These are phyloP conservation scores for Anthopleura xanthogrammica DNA, from an alignment of 92 coral and sea anemone species.

Conservation along the genomic window DNA sequence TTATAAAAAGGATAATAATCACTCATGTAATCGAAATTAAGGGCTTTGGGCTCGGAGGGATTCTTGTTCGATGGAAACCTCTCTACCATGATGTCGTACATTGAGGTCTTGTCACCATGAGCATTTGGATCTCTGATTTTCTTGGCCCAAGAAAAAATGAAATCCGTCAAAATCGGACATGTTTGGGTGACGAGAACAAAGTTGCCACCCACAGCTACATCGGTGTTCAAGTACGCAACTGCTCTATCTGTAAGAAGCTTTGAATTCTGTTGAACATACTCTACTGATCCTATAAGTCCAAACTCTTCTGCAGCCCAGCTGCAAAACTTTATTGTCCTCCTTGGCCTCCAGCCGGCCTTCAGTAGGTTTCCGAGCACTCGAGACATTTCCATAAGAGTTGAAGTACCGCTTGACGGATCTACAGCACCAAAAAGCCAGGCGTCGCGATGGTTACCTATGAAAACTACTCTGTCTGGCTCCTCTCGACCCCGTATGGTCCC, in stretches of 20 bases:
- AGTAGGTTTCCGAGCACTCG: slow-evolving; percentile 66
- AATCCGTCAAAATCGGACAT: slow-evolving; percentile 55
- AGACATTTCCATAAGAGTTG: slow-evolving; percentile 66
- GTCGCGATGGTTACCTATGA: slow-evolving; percentile 78
- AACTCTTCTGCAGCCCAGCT: slow-evolving; percentile 87
- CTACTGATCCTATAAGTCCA: slow-evolving; percentile 64
- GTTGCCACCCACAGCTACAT: slow-evolving; percentile 72
- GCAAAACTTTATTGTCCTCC: slow-evolving; percentile 75
- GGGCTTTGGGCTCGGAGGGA: slow-evolving; percentile 48
- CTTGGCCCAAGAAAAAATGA: slow-evolving; percentile 56
- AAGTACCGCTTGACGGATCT: slow-evolving; percentile 75
- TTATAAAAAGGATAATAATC: slow-evolving; percentile 85
- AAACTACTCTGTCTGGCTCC: slow-evolving; percentile 72
- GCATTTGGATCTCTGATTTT: slow-evolving; percentile 58
- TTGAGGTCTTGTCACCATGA: slow-evolving; percentile 27
- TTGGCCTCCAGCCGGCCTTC: slow-evolving; percentile 67
- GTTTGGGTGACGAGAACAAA: slow-evolving; percentile 47
- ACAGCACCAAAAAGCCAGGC: slow-evolving; percentile 70
- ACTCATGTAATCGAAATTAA: slow-evolving; percentile 55
- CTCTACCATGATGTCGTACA: slow-evolving; percentile 62
- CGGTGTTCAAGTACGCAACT: slow-evolving; percentile 71
- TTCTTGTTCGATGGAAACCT: slow-evolving; percentile 34
- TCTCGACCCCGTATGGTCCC: slow-evolving; percentile 75
- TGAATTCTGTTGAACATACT: slow-evolving; percentile 70
- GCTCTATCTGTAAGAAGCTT: slow-evolving; percentile 58